Percentiles rank a stretch among this genome's conserved stretches.
Evolutionary conservation across 2,113 vertebrate species (phyloP).

Genomic region (Anoura caudifer): DNA sequence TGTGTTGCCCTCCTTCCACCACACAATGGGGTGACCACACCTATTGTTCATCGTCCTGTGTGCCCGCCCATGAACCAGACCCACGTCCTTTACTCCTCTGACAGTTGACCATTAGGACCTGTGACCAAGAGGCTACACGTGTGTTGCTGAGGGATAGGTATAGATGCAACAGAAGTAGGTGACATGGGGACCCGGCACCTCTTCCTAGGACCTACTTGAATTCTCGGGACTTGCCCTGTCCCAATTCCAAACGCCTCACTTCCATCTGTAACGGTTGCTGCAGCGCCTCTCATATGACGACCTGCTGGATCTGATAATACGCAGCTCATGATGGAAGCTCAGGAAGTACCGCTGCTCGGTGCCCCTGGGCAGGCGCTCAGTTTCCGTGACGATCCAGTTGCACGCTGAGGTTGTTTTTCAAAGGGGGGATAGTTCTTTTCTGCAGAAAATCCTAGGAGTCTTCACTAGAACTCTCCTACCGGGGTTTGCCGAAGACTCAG

Average conservation of each 20-base stretch:
- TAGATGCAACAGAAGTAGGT: neutral
- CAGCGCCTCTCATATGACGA: neutral
- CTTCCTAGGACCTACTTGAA: neutral
- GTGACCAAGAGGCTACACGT: neutral
- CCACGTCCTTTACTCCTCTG: neutral
- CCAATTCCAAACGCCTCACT: neutral
- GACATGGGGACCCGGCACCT: neutral
- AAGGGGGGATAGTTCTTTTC: neutral
- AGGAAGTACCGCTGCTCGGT: accelerated
- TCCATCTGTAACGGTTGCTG: accelerated
- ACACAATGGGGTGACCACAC: accelerated
- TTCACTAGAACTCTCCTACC: accelerated
- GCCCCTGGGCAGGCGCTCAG: neutral
- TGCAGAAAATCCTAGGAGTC: too few species aligned
- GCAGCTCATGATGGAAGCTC: neutral
- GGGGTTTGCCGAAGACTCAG: too few species aligned
- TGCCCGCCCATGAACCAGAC: neutral
- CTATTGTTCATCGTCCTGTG: accelerated
- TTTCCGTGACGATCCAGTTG: neutral
- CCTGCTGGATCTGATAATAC: neutral
- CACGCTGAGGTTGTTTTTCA: neutral
- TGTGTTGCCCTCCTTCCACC: neutral
- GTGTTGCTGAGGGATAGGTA: neutral
- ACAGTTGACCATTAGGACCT: neutral
- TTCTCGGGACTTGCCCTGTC: too few species aligned